Evolutionary conservation across 2,888 invertebrate species (phyloP), one percentile per base, ranked within the genome.

Genomic region (Cheilosia grossa): DNA sequence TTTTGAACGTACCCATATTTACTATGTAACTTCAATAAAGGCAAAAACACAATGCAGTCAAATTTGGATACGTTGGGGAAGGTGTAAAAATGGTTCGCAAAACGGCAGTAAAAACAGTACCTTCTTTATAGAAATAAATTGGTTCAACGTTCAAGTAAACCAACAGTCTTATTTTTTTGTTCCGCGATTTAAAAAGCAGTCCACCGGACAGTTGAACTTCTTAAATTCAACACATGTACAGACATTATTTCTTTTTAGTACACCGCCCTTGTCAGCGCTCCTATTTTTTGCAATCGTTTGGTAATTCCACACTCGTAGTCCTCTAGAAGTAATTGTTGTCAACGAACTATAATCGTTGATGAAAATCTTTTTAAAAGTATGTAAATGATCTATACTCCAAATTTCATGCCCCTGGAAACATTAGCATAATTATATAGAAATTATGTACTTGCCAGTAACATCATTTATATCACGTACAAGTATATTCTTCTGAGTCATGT

Each of bases 341-440:
- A 67, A 73, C 44, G 66, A 73, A 78, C 77, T 37, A 77, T 66
- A 54, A 61, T 66, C 24, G 54, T 77, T 77, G 64, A 77, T 77
- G 53, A 77, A 59, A 77, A 40, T 7, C 37, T 56, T 42, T 49
- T 58, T 40, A 27, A 19, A 54, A 19, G 9, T 56, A 75, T 81
- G 74, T 56, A 56, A 74, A 80, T 73, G n/a, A 27, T 61, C 9
- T 37, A 9, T 42, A 33, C 47, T 44, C 59, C 49, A 19, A 33
- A 64, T 27, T 40, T 27, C 47, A 10, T n/a, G 27, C 49, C 33
- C 53, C 58, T 30, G 40, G 47, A 58, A 70, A 47, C 51, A 40
- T 40, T 40, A 24, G 40, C 27, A 51, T 37, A 37, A 40, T 47
- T n/a, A 24, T 9, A 19, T 30, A 2, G 9, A 1, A 27, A 27